A percentile compares a stretch with the other conserved stretches of the same genome.
Evolutionary conservation across 2,888 invertebrate species (phyloP).

Genomic region (Oxyscelio sp.): DNA sequence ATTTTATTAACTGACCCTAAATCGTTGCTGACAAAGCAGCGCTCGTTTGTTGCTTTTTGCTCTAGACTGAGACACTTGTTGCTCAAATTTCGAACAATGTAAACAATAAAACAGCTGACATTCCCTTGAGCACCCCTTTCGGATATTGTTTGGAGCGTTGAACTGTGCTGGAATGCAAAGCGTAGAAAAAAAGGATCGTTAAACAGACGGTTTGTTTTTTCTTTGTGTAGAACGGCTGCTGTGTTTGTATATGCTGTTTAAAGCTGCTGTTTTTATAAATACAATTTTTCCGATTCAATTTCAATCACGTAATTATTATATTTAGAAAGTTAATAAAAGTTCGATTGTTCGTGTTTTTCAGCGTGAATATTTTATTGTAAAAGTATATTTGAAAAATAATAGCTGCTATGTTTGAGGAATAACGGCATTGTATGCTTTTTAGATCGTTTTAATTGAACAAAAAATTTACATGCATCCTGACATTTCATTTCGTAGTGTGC

Average conservation of each 20-base stretch:
- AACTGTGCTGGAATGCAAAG: conserved; percentile 5
- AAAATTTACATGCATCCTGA: not conserved
- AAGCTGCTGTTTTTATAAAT: no score
- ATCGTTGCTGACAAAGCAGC: conserved; percentile 39
- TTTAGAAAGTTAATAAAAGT: no score
- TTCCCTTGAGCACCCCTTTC: conserved; percentile 35
- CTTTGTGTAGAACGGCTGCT: not conserved
- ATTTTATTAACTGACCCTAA: conserved; percentile 59
- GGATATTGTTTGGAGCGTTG: conserved; percentile 34
- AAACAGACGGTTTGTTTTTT: not conserved
- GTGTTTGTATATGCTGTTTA: no score
- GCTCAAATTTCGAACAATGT: conserved; percentile 29
- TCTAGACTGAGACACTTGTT: conserved; percentile 15
- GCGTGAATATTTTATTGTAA: no score
- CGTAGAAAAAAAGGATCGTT: conserved; percentile 13
- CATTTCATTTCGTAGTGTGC: not conserved
- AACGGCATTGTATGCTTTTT: no score
- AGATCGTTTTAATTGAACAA: not conserved
- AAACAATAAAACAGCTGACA: conserved; percentile 30
- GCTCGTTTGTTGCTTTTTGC: conserved; percentile 17
- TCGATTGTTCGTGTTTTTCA: no score
- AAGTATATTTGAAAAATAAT: no score
- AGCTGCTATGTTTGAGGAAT: no score
- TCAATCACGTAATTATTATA: no score
- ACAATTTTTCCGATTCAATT: no score